phyloP scores from a whole-genome alignment of 2,113 vertebrate genomes.

The Pavo muticus region DNA sequence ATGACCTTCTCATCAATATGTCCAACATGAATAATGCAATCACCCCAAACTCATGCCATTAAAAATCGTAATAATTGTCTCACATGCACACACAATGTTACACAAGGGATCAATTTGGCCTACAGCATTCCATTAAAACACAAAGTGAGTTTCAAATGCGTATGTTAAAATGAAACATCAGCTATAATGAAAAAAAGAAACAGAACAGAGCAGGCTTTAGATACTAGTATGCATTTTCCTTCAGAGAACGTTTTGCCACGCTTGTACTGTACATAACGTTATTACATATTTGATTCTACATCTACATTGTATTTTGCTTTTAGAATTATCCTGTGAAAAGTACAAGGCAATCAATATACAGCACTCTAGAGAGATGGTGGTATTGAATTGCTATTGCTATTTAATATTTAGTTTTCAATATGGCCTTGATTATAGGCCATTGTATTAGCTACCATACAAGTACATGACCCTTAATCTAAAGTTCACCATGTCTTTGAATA shows the following conservation, averaged over 20 bases:
- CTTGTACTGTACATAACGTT: neutral
- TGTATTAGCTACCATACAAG: neutral
- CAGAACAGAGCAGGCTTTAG: neutral
- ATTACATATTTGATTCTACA: constrained; percentile 34
- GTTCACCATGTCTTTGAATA: neutral
- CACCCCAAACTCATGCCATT: constrained; percentile 30
- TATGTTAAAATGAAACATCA: constrained; percentile 61
- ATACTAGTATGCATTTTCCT: constrained; percentile 10
- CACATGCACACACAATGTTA: constrained; percentile 45
- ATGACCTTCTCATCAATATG: constrained; percentile 25
- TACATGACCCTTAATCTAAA: neutral
- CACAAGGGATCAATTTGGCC: constrained; percentile 54
- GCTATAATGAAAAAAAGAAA: constrained; percentile 55
- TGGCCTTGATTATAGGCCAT: neutral
- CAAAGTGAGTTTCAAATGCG: constrained; percentile 47
- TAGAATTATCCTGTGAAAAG: constrained; percentile 28
- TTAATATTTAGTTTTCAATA: constrained; percentile 51
- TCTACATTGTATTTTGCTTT: constrained; percentile 46
- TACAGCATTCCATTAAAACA: constrained; percentile 61
- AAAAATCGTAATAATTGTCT: constrained; percentile 49
- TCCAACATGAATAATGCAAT: constrained; percentile 50
- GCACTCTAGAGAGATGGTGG: neutral
- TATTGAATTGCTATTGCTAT: neutral
- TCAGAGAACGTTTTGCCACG: neutral
- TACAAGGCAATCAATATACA: constrained; percentile 11